Evolutionary conservation across 2,797 vertebrate genomes (phyloP).

Genomic region (Chrosomus eos): DNA sequence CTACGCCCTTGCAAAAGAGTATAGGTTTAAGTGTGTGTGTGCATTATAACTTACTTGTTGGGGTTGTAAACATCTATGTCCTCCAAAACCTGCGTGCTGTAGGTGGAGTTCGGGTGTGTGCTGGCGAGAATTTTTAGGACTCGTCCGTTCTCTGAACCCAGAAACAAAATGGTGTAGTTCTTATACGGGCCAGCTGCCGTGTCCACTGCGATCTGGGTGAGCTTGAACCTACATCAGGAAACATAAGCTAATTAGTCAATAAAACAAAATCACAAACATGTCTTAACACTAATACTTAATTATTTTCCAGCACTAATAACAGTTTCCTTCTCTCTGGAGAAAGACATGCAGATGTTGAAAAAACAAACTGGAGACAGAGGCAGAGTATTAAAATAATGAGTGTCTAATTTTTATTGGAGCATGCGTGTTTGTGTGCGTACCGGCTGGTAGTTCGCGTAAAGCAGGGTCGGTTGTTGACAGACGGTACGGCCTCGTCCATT

Average conservation of each 20-base stretch:
- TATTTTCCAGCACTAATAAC: constrained; percentile 49
- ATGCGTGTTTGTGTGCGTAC: constrained; percentile 67
- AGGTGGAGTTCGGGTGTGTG: constrained; percentile 74
- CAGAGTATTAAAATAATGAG: constrained; percentile 24
- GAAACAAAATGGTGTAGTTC: constrained; percentile 88
- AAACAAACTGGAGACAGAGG: constrained; percentile 19
- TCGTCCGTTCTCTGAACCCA: constrained; percentile 87
- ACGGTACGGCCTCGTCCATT: constrained; percentile 87
- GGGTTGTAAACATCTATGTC: constrained; percentile 88
- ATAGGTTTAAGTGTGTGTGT: background rate
- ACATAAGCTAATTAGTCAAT: constrained; percentile 45
- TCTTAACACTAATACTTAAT: constrained; percentile 41
- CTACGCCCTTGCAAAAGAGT: too few relatives aligned
- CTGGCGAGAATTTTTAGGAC: constrained; percentile 86
- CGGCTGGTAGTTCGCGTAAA: constrained; percentile 91
- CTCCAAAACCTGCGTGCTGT: constrained; percentile 83
- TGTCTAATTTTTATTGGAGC: constrained; percentile 26
- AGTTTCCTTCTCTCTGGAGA: constrained; percentile 63
- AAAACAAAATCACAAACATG: constrained; percentile 35
- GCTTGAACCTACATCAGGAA: constrained; percentile 75
- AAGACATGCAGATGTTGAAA: constrained; percentile 69
- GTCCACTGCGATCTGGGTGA: constrained; percentile 91
- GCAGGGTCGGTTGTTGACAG: constrained; percentile 84
- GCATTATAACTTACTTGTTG: constrained; percentile 76
- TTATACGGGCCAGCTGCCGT: constrained; percentile 81